Conservation (phyloP, 1,140 invertebrate species). For the Hycleus phaleratus region DNA sequence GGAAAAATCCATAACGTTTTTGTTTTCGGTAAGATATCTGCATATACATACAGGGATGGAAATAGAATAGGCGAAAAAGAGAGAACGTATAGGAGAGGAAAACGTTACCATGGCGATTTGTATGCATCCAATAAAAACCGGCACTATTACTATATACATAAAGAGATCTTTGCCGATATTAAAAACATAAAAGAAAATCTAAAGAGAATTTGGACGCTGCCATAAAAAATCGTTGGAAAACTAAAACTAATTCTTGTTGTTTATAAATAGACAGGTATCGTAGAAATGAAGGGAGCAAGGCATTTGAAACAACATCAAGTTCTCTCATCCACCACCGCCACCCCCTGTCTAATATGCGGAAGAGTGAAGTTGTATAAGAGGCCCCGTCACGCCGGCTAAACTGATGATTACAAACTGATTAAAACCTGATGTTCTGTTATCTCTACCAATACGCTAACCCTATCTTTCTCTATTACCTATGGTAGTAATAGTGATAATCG, state of each 20-base stretch:
- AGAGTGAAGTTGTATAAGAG: conserved; percentile 26
- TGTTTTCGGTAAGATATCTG: conserved; percentile 23
- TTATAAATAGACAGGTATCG: not conserved
- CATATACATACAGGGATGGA: too few species aligned
- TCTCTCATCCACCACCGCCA: not conserved
- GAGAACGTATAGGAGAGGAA: conserved; percentile 24
- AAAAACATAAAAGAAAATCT: too few species aligned
- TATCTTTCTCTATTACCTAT: too few species aligned
- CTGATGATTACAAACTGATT: conserved; percentile 36
- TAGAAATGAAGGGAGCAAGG: not conserved
- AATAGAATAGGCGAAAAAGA: conserved; percentile 20
- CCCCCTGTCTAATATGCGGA: conserved; percentile 22
- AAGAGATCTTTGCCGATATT: too few species aligned
- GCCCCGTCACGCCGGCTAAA: conserved; percentile 34
- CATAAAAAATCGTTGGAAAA: too few species aligned
- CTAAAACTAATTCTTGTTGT: too few species aligned
- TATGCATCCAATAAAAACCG: conserved; percentile 37
- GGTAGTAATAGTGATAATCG: too few species aligned
- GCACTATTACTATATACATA: conserved; percentile 1
- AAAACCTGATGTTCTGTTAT: conserved; percentile 28
- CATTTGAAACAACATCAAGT: too few species aligned
- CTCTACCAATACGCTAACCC: not conserved
- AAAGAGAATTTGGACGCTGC: too few species aligned
- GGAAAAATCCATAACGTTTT: conserved; percentile 37
- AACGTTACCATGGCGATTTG: conserved; percentile 38